A percentile compares a stretch with the other conserved stretches of the same genome.
Conservation (phyloP, 2,113 vertebrate genomes). For the Protomyctophum bolini region DNA sequence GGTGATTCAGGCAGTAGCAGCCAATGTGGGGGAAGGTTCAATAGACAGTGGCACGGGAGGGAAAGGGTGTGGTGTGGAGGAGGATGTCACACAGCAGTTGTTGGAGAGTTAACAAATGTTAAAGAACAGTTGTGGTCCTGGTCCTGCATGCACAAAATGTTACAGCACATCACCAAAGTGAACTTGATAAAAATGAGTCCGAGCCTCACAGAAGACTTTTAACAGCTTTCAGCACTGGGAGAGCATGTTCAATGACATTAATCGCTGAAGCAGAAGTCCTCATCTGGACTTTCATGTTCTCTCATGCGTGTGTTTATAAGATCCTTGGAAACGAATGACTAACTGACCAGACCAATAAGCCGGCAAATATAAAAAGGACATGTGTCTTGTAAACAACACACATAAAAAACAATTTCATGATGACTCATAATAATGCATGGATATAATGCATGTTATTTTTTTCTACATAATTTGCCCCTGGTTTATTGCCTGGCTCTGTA, state of each 20-base stretch:
- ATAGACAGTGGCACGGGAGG: too few species aligned
- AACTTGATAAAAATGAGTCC: too few species aligned
- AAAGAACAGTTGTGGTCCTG: too few species aligned
- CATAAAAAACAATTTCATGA: background rate
- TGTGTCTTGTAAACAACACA: background rate
- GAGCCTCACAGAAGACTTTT: background rate
- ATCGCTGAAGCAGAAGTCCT: constrained; percentile 32
- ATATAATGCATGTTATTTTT: background rate
- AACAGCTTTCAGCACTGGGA: background rate
- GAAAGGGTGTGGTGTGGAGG: too few species aligned
- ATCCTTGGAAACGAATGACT: constrained; percentile 17
- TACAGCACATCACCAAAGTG: too few species aligned
- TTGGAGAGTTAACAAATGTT: too few species aligned
- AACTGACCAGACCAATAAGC: constrained; percentile 1
- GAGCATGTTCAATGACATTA: background rate
- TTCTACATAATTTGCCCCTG: background rate
- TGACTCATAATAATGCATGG: background rate
- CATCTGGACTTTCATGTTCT: constrained; percentile 38
- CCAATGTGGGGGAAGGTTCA: too few species aligned
- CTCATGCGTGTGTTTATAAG: constrained; percentile 14
- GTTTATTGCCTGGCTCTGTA: background rate
- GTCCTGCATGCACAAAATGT: too few species aligned
- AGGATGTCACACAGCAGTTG: too few species aligned
- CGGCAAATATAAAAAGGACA: constrained; percentile 6
- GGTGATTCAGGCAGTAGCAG: too few species aligned